These are phyloP conservation scores for Mus caroli DNA, from an alignment of 2,797 vertebrate genomes.

Conservation along the genomic window DNA sequence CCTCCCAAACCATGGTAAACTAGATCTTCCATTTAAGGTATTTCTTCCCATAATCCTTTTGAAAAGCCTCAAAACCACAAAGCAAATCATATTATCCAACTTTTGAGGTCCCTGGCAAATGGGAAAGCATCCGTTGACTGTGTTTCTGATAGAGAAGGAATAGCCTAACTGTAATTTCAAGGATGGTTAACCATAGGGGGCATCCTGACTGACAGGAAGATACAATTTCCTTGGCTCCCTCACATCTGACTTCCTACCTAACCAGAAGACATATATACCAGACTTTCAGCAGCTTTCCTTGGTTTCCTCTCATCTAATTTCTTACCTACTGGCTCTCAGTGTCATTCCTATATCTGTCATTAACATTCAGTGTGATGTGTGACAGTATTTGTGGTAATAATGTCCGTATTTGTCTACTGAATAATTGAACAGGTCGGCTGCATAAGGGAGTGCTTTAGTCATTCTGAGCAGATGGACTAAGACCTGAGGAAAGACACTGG, in stretches of 20 bases:
- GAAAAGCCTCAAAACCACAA: not conserved
- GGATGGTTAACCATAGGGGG: not conserved
- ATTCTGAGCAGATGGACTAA: not conserved
- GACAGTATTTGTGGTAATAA: rapidly evolving
- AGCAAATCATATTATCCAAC: not conserved
- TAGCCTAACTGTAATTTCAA: not conserved
- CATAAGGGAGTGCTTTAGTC: rapidly evolving
- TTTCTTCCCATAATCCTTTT: not conserved
- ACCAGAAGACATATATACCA: not conserved
- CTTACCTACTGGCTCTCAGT: not conserved
- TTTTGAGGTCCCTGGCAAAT: not conserved
- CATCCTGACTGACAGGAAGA: not conserved
- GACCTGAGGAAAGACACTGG: not conserved
- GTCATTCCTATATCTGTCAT: rapidly evolving
- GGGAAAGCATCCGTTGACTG: not conserved
- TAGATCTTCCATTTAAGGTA: not conserved
- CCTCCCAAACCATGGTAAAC: not conserved
- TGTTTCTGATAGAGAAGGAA: not conserved
- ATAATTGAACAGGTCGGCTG: not conserved
- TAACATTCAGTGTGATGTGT: rapidly evolving
- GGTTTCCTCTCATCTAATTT: not conserved
- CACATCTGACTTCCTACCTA: not conserved
- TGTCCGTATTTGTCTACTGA: rapidly evolving
- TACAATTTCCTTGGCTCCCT: not conserved
- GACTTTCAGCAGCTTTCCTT: not conserved